A percentile compares a stretch with the other conserved stretches of the same genome.
Conservation (phyloP, 1,140 invertebrate genomes). For the Hyles vespertilio region DNA sequence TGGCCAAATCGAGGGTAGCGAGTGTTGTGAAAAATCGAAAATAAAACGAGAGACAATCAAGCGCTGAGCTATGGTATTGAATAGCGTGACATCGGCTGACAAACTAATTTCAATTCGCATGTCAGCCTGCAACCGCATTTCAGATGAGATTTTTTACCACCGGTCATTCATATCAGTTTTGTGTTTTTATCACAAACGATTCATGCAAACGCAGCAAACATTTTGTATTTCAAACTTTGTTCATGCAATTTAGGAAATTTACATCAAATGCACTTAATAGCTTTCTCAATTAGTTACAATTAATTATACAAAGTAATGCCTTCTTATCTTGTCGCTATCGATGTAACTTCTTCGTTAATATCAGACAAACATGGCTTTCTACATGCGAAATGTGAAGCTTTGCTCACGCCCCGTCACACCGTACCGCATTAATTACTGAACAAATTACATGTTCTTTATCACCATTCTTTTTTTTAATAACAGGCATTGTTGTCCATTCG, state of each 20-base stretch:
- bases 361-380: slow-evolving; percentile 41
- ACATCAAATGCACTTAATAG: slow-evolving; percentile 26
- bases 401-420: slow-evolving; percentile 67
- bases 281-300: slow-evolving; percentile 53
- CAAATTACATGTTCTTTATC: slow-evolving; percentile 71
- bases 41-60: too few species aligned
- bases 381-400: slow-evolving; percentile 64
- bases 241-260: slow-evolving; percentile 10
- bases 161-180: too few species aligned
- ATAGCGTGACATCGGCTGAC: slow-evolving; percentile 38
- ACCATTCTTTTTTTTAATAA: slow-evolving; percentile 65
- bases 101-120: slow-evolving; percentile 51
- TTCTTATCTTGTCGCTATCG: slow-evolving; percentile 54
- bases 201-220: too few species aligned
- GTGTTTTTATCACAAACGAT: slow-evolving; percentile 13
- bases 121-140: slow-evolving; percentile 34
- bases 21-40: too few species aligned
- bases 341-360: slow-evolving; percentile 30
- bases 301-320: slow-evolving; percentile 55
- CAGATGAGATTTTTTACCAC: slow-evolving; percentile 45
- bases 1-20: background rate
- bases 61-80: background rate
- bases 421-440: slow-evolving; percentile 59
- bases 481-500: slow-evolving; percentile 68
- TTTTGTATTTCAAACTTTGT: slow-evolving; percentile 7